phyloP scores from a whole-genome alignment of 2,113 vertebrate species.

The cat (Felis catus) region DNA sequence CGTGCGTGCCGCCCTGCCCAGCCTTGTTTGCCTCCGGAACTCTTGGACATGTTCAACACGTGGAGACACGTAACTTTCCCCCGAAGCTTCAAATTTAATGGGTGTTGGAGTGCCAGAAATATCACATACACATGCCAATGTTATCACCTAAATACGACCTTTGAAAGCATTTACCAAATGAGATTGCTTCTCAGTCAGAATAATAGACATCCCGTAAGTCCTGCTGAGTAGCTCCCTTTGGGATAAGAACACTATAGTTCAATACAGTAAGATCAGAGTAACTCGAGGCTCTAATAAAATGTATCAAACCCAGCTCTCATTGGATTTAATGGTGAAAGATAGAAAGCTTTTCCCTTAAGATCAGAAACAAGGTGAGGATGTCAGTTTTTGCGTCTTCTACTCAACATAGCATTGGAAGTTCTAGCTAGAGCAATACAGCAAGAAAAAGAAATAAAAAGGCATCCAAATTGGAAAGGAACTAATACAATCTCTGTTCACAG shows the following conservation, averaged over 20 bases:
- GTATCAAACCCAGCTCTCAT: background rate
- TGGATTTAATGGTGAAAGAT: background rate
- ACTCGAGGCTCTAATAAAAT: background rate
- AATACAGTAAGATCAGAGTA: background rate
- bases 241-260: background rate
- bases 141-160: background rate
- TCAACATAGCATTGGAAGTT: background rate
- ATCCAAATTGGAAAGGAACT: background rate
- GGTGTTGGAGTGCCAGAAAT: background rate
- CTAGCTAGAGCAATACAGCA: background rate
- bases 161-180: background rate
- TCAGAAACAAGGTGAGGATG: background rate
- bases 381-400: background rate
- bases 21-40: background rate
- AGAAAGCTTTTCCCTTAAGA: background rate
- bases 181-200: background rate
- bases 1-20: accelerated
- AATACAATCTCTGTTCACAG: background rate
- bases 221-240: background rate
- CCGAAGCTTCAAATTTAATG: background rate
- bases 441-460: background rate
- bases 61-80: background rate
- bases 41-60: background rate
- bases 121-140: background rate
- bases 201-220: background rate